Conservation (phyloP, 2,888 invertebrate species). For the Drosophila suboccidentalis region DNA sequence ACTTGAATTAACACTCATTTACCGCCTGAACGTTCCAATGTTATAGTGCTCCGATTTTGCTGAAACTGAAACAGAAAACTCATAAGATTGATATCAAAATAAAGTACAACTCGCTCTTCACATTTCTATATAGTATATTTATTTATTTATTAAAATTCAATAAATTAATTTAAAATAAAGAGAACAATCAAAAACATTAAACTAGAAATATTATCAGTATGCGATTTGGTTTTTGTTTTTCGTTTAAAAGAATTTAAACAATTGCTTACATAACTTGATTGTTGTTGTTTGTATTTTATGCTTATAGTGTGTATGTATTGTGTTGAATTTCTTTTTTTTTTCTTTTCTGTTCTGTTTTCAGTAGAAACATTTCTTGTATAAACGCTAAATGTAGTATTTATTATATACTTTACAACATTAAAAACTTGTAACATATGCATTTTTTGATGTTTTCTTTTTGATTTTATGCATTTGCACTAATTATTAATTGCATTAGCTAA, state of each 20-base stretch:
- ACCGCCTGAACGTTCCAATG: no score
- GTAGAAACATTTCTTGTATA: constrained; percentile 70
- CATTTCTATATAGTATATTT: constrained; percentile 42
- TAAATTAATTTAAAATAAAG: constrained; percentile 76
- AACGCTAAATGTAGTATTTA: constrained; percentile 55
- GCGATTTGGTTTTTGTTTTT: constrained; percentile 51
- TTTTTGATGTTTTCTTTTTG: constrained; percentile 43
- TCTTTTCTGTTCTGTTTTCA: constrained; percentile 20
- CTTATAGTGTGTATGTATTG: constrained; percentile 26
- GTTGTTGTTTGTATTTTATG: constrained; percentile 41
- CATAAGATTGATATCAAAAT: no score
- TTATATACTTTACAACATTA: constrained; percentile 68
- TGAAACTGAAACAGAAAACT: no score
- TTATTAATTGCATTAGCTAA: constrained; percentile 71
- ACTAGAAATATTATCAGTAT: constrained; percentile 72
- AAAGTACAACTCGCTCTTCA: constrained; percentile 4
- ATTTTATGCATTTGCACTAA: constrained; percentile 63
- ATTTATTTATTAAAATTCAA: constrained; percentile 71
- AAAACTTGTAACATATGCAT: constrained; percentile 67
- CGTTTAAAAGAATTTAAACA: constrained; percentile 74
- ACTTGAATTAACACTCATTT: no score
- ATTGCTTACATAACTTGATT: constrained; percentile 70
- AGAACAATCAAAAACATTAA: constrained; percentile 79
- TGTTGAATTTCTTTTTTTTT: neutral
- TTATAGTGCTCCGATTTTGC: neutral